Evolutionary conservation across 1,140 invertebrate genomes (phyloP).

Genomic region (Thalassaphorura encarpata): DNA sequence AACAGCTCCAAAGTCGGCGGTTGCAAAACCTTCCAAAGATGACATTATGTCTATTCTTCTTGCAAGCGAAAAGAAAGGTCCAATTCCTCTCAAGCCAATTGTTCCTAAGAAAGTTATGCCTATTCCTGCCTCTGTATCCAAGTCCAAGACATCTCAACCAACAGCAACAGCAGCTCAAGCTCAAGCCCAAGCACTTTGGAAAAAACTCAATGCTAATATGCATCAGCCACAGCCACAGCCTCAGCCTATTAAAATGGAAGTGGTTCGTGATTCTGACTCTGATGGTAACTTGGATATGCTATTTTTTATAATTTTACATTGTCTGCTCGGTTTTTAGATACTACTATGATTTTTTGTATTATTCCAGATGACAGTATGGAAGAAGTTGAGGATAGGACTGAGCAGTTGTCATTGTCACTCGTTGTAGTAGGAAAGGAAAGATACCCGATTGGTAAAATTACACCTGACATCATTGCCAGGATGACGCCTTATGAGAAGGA

Average conservation of each 20-base stretch:
- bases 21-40: conserved; percentile 41
- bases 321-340: not conserved
- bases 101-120: no score
- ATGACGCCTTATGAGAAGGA: conserved; percentile 91
- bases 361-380: conserved; percentile 66
- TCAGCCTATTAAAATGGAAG: conserved; percentile 15
- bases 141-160: conserved; percentile 9
- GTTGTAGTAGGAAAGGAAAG: conserved; percentile 68
- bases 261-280: conserved; percentile 3
- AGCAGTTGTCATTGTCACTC: no score
- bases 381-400: conserved; percentile 63
- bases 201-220: not conserved
- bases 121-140: conserved; percentile 30
- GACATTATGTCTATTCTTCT: conserved; percentile 85
- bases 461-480: conserved; percentile 70
- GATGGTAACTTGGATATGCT: not conserved
- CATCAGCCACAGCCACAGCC: not conserved
- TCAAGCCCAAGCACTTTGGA: not conserved
- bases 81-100: no score
- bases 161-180: not conserved
- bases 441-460: conserved; percentile 67
- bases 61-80: conserved; percentile 76
- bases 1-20: not conserved
- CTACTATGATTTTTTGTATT: not conserved
- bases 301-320: not conserved